Conservation (phyloP, 2,113 vertebrate species). For the Montifringilla adamsi region DNA sequence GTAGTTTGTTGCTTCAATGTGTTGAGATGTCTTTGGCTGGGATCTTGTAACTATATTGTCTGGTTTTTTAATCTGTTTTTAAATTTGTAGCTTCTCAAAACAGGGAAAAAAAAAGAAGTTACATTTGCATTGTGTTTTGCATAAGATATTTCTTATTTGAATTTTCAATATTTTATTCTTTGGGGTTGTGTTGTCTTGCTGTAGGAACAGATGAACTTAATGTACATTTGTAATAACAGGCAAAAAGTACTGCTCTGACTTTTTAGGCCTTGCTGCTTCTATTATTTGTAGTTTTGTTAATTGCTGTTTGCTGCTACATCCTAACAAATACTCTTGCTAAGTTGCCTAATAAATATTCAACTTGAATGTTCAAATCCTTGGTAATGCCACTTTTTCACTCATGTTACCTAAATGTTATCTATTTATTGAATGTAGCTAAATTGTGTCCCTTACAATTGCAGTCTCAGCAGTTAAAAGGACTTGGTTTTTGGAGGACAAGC, state of each 20-base stretch:
- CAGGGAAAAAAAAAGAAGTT: background rate
- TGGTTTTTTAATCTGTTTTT: background rate
- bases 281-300: background rate
- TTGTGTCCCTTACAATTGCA: background rate
- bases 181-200: background rate
- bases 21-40: background rate
- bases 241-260: background rate
- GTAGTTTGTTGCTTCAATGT: background rate
- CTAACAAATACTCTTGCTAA: fast-evolving
- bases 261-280: background rate
- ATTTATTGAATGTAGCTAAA: background rate
- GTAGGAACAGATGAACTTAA: background rate
- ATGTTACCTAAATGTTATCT: background rate
- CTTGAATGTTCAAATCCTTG: background rate
- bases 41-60: background rate
- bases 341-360: background rate
- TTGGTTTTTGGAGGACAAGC: background rate
- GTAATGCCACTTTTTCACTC: background rate
- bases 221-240: background rate
- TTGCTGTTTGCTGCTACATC: background rate
- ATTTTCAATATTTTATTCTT: background rate
- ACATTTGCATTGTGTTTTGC: background rate
- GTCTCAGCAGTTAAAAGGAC: background rate
- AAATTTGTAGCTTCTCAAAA: background rate
- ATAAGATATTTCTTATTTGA: conserved; percentile 15